Evolutionary conservation across 2,797 vertebrate species (phyloP), one percentile per base, ranked within the genome.

Genomic region (Xenops minutus): DNA sequence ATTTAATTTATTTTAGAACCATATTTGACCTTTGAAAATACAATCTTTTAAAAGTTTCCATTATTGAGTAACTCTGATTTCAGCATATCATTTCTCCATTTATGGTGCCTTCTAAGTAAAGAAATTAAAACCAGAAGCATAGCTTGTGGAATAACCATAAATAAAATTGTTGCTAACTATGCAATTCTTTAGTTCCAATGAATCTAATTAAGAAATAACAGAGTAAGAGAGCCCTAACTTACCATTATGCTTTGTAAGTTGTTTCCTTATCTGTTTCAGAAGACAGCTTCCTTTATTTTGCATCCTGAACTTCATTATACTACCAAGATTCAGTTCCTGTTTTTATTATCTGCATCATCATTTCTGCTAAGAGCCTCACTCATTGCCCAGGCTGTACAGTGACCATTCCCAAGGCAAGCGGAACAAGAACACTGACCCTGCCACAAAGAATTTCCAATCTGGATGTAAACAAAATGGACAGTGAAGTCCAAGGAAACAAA

Each of bases 381-480:
- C 63, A 22, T 3, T 55, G 54, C 49, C n/a, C 52, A 8, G 55
- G 61, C 44, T 44, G 49, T 3, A 30, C 15, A 9, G 27, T n/a
- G 20, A 48, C 54, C 17, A 13, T 24, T 34, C 32, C 7, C 18
- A 23, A 20, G 46, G 36, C 43, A 64, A 43, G 17, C 20, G 30
- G 64, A 63, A 36, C 27, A 61, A 14, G 20, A 85, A 48, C 39
- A 36, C 2, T 9, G 20, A 43, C 20, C 14, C 22, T 14, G 23
- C 4, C 29, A 27, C 21, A n/a, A n/a, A 46, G 58, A 6, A 26
- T 55, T 63, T 87, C 58, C 27, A 29, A 18, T 26, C 11, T 22
- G 26, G 7, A 52, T 8, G 14, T 12, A 84, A 51, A 66, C 0
- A 0, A 0, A 26, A 18, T 5, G 36, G 18, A 44, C 19, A 54